Evolutionary conservation across 2,888 invertebrate genomes (phyloP), one percentile per base, ranked within the genome.

Genomic region (Cactoblastis cactorum): DNA sequence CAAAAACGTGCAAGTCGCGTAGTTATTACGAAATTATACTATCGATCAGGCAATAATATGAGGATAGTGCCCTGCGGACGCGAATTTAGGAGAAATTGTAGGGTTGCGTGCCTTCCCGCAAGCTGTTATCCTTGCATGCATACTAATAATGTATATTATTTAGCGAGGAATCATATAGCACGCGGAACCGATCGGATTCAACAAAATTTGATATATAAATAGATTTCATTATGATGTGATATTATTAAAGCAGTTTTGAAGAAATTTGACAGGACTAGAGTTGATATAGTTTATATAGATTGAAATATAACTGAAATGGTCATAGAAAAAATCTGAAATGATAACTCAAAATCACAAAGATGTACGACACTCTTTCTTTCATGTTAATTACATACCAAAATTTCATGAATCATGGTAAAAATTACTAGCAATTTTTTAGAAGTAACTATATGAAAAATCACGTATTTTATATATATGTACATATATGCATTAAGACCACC

Each of bases 11-110:
- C 65, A 68, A 65, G 72, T 67, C 63, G 71, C 67, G 67, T 76
- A 73, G 77, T 80, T 77, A 83, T 84, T 82, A 78, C 74, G 69
- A 80, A 87, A 83, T 84, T 84, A 83, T 79, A 79, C 78, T 83
- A 85, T 86, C 84, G 83, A 87, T 86, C 84, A 74, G 74, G 71
- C 77, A 80, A 79, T 84, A 83, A 84, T 80, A 80, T 74, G 71
- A 63, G 74, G 69, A 78, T 78, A 80, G 74, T 71, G 78, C 82
- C 86, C 82, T 69, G 69, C 63, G 82, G 87, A 67, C 65, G 77
- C 68, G 74, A 88, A 87, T 88, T 88, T 86, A 87, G 85, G 82
- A 74, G 80, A 83, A 86, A 86, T 87, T 78, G 79, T 74, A 75
- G 74, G 73, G 69, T 71, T 79, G 84, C 83, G 83, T 84, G 83